A percentile compares a stretch with the other conserved stretches of the same genome.
Conservation (phyloP, 1,140 invertebrate species). For the Helicoverpa zea region DNA sequence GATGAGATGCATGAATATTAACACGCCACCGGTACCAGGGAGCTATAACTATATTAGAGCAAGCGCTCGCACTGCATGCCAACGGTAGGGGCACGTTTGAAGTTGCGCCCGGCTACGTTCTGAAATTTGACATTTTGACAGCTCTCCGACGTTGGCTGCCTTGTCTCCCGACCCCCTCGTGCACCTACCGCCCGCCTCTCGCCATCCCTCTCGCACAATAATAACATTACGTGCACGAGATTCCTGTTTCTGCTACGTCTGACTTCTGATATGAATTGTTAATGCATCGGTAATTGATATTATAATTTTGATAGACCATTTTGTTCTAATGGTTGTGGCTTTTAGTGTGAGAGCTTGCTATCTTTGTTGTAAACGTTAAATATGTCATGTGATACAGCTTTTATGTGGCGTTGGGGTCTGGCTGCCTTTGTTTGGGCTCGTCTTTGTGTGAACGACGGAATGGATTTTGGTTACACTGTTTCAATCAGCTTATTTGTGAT, state of each 20-base stretch:
- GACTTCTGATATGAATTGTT: constrained; percentile 84
- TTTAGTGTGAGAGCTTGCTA: constrained; percentile 60
- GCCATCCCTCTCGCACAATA: constrained; percentile 63
- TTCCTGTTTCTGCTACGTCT: constrained; percentile 79
- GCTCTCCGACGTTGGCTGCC: constrained; percentile 83
- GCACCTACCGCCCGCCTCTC: constrained; percentile 54
- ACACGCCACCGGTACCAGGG: constrained; percentile 72
- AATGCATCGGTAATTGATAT: constrained; percentile 86
- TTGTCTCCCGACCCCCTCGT: constrained; percentile 66
- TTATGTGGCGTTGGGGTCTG: constrained; percentile 45
- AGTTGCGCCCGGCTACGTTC: constrained; percentile 80
- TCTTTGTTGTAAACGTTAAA: constrained; percentile 53
- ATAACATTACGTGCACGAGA: constrained; percentile 71
- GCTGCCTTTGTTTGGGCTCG: constrained; percentile 34
- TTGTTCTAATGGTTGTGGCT: constrained; percentile 66
- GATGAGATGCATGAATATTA: constrained; percentile 84
- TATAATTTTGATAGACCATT: constrained; percentile 82
- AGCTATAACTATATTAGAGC: constrained; percentile 83
- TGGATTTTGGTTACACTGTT: constrained; percentile 44
- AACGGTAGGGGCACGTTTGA: constrained; percentile 83
- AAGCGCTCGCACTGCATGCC: constrained; percentile 73
- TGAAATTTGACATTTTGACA: constrained; percentile 88
- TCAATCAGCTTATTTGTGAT: constrained; percentile 26
- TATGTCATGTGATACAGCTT: constrained; percentile 56
- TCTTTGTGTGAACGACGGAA: constrained; percentile 41